Conservation (phyloP, 2,113 vertebrate species). For the Cololabis saira region DNA sequence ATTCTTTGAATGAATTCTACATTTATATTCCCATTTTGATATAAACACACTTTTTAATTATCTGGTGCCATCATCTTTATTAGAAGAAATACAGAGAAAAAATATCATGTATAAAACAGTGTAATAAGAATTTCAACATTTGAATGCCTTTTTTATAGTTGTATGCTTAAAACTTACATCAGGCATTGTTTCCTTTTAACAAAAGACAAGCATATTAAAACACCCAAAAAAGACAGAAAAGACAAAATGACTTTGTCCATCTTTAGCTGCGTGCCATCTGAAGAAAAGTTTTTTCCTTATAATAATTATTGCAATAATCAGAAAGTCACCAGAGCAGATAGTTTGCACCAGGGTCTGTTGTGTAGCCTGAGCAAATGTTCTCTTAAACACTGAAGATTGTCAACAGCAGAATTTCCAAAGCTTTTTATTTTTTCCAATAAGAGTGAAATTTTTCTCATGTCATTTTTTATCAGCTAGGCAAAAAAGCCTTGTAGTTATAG, state of each 20-base stretch:
- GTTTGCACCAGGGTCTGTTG: slow-evolving; percentile 12
- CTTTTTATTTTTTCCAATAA: background rate
- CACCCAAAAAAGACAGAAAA: slow-evolving; percentile 24
- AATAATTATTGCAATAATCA: slow-evolving; percentile 31
- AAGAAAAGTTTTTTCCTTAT: slow-evolving; percentile 19
- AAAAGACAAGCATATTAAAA: slow-evolving; percentile 16
- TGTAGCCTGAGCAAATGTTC: slow-evolving; percentile 52
- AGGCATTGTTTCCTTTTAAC: slow-evolving; percentile 19
- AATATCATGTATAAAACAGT: slow-evolving; percentile 54
- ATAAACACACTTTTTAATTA: too few relatives aligned
- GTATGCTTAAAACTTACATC: slow-evolving; percentile 17
- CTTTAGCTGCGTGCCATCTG: slow-evolving; percentile 26
- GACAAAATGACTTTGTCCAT: background rate
- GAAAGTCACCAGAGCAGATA: slow-evolving; percentile 14
- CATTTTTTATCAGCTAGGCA: background rate
- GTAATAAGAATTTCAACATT: slow-evolving; percentile 28
- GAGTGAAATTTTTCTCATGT: too few relatives aligned
- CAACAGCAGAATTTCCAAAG: slow-evolving; percentile 51
- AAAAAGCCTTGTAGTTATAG: background rate
- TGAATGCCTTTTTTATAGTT: slow-evolving; percentile 16
- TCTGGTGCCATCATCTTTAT: slow-evolving; percentile 39
- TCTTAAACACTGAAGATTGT: slow-evolving; percentile 66
- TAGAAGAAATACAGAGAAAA: slow-evolving; percentile 53
- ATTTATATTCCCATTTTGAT: too few relatives aligned
- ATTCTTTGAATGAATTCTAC: too few relatives aligned